Evolutionary conservation across 2,113 vertebrate species (phyloP).

Genomic region (Alectura lathami): DNA sequence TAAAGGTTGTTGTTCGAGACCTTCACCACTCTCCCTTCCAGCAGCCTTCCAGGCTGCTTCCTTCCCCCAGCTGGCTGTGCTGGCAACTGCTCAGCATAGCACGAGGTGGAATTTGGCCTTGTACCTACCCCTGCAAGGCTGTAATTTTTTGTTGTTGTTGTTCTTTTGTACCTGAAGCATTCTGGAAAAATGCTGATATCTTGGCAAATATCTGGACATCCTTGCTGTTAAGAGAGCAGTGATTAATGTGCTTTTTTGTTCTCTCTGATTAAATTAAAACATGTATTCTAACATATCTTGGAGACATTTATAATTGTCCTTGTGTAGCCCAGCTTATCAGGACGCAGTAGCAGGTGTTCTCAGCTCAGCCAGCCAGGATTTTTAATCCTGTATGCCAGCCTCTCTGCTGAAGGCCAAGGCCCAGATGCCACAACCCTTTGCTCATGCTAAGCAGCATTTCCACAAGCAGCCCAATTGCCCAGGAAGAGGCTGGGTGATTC

Average conservation of each 20-base stretch:
- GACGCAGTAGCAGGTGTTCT: constrained; percentile 50
- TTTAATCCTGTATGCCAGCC: constrained; percentile 23
- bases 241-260: constrained; percentile 69
- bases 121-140: constrained; percentile 23
- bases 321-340: constrained; percentile 60
- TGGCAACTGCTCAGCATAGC: constrained; percentile 12
- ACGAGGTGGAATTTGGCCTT: constrained; percentile 42
- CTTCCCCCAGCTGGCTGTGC: background rate
- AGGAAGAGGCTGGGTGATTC: background rate
- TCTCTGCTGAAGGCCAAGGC: constrained; percentile 38
- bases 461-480: background rate
- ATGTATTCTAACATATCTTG: constrained; percentile 55
- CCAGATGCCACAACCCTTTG: background rate
- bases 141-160: constrained; percentile 34
- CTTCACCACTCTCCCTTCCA: background rate
- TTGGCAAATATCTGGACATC: constrained; percentile 63
- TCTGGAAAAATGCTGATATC: constrained; percentile 21
- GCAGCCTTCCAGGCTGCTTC: background rate
- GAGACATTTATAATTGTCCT: constrained; percentile 66
- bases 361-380: constrained; percentile 39
- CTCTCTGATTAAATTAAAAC: constrained; percentile 65
- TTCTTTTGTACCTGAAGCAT: constrained; percentile 42
- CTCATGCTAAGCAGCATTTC: background rate
- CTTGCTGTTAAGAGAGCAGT: constrained; percentile 55
- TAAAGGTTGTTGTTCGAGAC: background rate